phyloP scores from a whole-genome alignment of 2,797 vertebrate genomes.

The Tangara arthus region DNA sequence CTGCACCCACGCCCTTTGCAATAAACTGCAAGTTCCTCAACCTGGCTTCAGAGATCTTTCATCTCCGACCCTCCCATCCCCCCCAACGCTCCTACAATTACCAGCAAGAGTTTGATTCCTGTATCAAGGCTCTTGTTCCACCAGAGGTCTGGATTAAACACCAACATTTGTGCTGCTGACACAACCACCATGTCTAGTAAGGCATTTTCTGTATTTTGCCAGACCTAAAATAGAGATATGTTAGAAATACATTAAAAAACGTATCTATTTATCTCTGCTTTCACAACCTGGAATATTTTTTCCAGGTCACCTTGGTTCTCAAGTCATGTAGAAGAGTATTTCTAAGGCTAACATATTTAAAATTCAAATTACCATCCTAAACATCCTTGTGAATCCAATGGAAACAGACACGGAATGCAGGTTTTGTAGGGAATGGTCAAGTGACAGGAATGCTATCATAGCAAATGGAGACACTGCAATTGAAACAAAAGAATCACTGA shows the following conservation, averaged over 20 bases:
- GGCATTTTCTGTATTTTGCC: conserved; percentile 93
- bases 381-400: conserved; percentile 93
- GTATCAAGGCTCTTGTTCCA: conserved; percentile 87
- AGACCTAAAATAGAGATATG: conserved; percentile 77
- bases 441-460: conserved; percentile 92
- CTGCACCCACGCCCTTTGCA: too few species aligned
- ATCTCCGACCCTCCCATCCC: too few species aligned
- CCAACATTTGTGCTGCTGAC: conserved; percentile 77
- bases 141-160: conserved; percentile 72
- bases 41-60: too few species aligned
- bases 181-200: conserved; percentile 88
- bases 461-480: conserved; percentile 91
- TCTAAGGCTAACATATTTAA: neutral
- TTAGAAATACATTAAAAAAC: neutral
- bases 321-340: neutral
- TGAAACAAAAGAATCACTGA: conserved; percentile 17
- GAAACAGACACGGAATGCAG: conserved; percentile 85
- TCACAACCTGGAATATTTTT: neutral
- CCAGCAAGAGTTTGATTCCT: conserved; percentile 90
- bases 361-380: conserved; percentile 86
- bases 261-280: neutral
- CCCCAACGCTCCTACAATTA: neutral
- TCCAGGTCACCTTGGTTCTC: neutral
- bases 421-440: conserved; percentile 85
- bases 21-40: too few species aligned